Conservation (phyloP, 2,888 invertebrate species). For the Drosophila kuntzei region DNA sequence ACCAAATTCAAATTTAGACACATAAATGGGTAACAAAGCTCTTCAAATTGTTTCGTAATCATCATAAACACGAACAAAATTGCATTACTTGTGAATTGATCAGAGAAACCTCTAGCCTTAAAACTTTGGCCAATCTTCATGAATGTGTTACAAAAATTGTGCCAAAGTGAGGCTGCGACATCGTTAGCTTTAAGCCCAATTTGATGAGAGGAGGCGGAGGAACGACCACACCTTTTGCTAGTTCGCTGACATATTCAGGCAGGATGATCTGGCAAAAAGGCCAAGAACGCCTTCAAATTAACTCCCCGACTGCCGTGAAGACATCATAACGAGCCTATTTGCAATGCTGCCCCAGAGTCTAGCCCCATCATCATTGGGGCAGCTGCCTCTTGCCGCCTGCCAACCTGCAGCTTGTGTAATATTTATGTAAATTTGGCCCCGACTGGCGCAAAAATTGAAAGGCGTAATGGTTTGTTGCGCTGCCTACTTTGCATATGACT, state of each 20-base stretch:
- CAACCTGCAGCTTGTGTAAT: constrained; percentile 56
- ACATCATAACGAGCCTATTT: constrained; percentile 74
- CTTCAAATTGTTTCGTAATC: constrained; percentile 24
- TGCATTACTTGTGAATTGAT: constrained; percentile 26
- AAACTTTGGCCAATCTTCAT: constrained; percentile 41
- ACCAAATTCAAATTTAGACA: neutral
- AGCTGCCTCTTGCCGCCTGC: neutral
- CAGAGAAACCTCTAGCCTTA: neutral
- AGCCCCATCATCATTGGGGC: constrained; percentile 33
- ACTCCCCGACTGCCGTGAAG: constrained; percentile 48
- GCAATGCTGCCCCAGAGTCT: constrained; percentile 68
- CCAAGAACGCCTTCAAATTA: constrained; percentile 51
- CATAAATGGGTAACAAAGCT: constrained; percentile 3
- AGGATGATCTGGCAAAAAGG: constrained; percentile 55
- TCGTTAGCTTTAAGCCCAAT: constrained; percentile 60
- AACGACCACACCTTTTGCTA: constrained; percentile 66
- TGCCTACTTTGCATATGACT: constrained; percentile 67
- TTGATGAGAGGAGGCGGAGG: constrained; percentile 33
- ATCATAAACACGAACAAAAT: constrained; percentile 19
- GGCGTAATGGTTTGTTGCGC: constrained; percentile 72
- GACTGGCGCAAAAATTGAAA: constrained; percentile 67
- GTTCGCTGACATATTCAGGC: constrained; percentile 45
- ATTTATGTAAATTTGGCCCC: constrained; percentile 70
- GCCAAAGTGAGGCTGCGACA: constrained; percentile 20
- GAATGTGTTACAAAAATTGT: constrained; percentile 26